Percentiles rank a stretch among this genome's conserved stretches.
Conservation (phyloP, 1,140 invertebrate species). For the Drosophila seguyi region DNA sequence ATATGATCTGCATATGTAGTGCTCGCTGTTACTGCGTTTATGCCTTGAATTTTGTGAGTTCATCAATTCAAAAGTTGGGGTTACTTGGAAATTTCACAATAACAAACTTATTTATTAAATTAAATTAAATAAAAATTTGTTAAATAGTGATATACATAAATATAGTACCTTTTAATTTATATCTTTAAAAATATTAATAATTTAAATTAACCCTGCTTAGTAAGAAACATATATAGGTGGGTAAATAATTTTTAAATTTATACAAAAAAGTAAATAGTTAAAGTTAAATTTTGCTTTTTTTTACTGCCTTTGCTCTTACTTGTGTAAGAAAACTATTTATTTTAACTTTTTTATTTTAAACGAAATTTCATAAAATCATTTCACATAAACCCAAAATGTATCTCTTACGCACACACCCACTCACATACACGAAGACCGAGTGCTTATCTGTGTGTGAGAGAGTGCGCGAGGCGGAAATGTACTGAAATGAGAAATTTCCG, state of each 20-base stretch:
- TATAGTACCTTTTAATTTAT: too few relatives aligned
- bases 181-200: too few relatives aligned
- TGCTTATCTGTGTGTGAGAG: slow-evolving; percentile 28
- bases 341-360: background rate
- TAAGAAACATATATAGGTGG: too few relatives aligned
- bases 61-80: background rate
- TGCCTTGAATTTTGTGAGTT: background rate
- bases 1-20: slow-evolving; percentile 60
- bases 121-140: background rate
- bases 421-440: background rate
- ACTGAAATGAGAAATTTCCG: slow-evolving; percentile 83
- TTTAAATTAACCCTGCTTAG: too few relatives aligned
- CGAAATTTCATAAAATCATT: background rate
- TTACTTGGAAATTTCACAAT: rapidly evolving
- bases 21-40: slow-evolving; percentile 4
- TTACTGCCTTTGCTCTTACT: background rate
- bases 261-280: background rate
- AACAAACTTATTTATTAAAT: background rate
- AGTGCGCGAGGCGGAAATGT: slow-evolving; percentile 71
- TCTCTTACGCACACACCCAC: background rate
- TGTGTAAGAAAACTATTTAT: background rate
- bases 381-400: slow-evolving; percentile 4
- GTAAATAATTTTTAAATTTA: too few relatives aligned
- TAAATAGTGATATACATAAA: background rate
- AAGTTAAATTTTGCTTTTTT: background rate